phyloP scores from a whole-genome alignment of 2,797 vertebrate genomes.

The Pseudochirops cupreus region DNA sequence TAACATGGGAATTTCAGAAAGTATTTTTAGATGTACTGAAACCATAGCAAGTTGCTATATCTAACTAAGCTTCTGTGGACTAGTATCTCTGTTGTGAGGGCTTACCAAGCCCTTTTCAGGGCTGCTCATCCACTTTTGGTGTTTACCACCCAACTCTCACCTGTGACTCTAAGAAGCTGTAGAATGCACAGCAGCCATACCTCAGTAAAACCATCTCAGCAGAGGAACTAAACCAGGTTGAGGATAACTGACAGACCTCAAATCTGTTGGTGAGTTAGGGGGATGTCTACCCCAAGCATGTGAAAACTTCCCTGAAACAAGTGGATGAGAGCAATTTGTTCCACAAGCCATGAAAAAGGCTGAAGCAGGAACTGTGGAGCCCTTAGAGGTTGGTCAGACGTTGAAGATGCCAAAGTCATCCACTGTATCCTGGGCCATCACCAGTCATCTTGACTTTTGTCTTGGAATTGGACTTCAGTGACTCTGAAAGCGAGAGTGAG shows the following conservation, averaged over 20 bases:
- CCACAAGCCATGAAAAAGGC: not conserved
- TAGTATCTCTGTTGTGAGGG: not conserved
- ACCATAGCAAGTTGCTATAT: not conserved
- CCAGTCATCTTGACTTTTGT: not conserved
- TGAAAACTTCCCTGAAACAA: not conserved
- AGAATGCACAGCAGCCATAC: not conserved
- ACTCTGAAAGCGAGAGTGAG: not conserved
- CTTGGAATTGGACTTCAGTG: not conserved
- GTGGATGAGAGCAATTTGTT: not conserved
- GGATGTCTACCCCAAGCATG: not conserved
- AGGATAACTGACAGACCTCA: not conserved
- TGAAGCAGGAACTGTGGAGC: not conserved
- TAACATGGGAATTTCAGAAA: not conserved
- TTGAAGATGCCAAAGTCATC: not conserved
- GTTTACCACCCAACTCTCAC: not conserved
- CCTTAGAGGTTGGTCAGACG: not conserved
- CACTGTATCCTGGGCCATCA: not conserved
- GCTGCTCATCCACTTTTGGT: not conserved
- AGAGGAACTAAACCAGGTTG: not conserved
- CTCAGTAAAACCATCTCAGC: not conserved
- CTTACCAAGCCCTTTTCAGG: not conserved
- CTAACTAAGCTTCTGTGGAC: not conserved
- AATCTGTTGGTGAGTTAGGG: not conserved
- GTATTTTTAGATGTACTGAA: not conserved
- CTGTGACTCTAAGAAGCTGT: not conserved